phyloP scores from a whole-genome alignment of 2,113 vertebrate genomes.

The Trematomus loennbergii region DNA sequence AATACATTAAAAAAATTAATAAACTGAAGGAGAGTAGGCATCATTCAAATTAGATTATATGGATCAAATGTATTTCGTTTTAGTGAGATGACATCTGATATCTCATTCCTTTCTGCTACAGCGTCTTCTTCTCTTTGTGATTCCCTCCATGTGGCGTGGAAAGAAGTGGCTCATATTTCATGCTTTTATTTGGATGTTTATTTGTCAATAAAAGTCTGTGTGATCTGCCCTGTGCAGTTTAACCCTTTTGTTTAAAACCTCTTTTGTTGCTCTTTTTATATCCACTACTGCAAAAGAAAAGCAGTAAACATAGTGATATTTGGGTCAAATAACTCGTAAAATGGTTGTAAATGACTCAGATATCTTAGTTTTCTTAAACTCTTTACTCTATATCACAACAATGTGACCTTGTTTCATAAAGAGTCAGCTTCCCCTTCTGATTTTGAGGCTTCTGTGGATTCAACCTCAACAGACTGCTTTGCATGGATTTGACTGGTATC shows the following conservation, averaged over 20 bases:
- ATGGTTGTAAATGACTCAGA: slow-evolving; percentile 1
- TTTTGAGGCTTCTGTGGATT: slow-evolving; percentile 51
- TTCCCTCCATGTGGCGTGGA: slow-evolving; percentile 4
- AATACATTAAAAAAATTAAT: no score
- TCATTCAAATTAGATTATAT: neutral
- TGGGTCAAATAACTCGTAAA: slow-evolving; percentile 11
- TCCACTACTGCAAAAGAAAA: slow-evolving; percentile 1
- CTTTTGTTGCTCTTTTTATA: slow-evolving; percentile 4
- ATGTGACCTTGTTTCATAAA: slow-evolving; percentile 47
- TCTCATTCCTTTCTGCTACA: neutral
- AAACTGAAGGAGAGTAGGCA: no score
- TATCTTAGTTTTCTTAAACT: neutral
- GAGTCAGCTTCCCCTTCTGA: slow-evolving; percentile 34
- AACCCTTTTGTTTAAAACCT: slow-evolving; percentile 7
- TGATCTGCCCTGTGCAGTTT: neutral
- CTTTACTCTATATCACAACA: slow-evolving; percentile 7
- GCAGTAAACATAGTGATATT: slow-evolving; percentile 3
- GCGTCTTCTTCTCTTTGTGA: neutral
- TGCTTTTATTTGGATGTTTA: slow-evolving; percentile 16
- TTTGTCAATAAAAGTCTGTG: slow-evolving; percentile 18
- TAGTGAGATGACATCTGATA: neutral
- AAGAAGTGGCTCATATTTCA: slow-evolving; percentile 30
- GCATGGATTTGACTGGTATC: slow-evolving; percentile 74
- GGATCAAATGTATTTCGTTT: slow-evolving; percentile 16
- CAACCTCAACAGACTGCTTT: slow-evolving; percentile 62